Evolutionary conservation across 30 jellyfish, hydroid and myxozoan species (phyloP), one percentile per base, ranked within the genome.

Genomic region (Clytia hemisphaerica): DNA sequence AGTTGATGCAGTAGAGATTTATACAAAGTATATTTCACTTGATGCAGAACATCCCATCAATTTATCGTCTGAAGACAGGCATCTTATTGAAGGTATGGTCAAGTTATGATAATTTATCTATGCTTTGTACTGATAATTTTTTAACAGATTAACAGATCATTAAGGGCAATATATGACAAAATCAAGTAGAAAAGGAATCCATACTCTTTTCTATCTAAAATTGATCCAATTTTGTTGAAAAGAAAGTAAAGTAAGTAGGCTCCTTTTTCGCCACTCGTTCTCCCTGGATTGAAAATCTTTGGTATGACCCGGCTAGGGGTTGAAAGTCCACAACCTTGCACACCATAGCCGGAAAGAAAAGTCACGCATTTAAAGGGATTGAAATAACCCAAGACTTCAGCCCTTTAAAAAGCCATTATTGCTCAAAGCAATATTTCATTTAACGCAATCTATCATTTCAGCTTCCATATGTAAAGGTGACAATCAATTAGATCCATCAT

Each of bases 31-130:
- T 42, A 47, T 90, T 18, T 90, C 98, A 4, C 58, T 90, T 25
- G 87, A 90, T 77, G 98, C 98, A 4, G 94, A 76, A 7, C 73
- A 61, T 46, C 93, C 95, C 18, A 63, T 90, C n/a, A 68, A 72
- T 59, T 9, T 90, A 19, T 95, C 98, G 12, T 32, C 80, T 0
- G 40, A 33, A 2, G 58, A 67, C 15, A 74, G 95, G 38, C 95
- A 90, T 42, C 73, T 64, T 10, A 70, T 82, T 16, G 98, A 90
- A 75, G 95, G 98, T 90, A 80, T 14, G 7, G 0, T 0, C n/a
- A n/a, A n/a, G n/a, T n/a, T n/a, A n/a, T n/a, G n/a, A n/a, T n/a
- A n/a, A n/a, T n/a, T n/a, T n/a, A n/a, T n/a, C n/a, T n/a, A n/a
- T n/a, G n/a, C n/a, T n/a, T n/a, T n/a, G n/a, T n/a, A n/a, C n/a